Evolutionary conservation across 1,140 invertebrate species (phyloP), one percentile per base, ranked within the genome.

Genomic region (Cydia pomonella): DNA sequence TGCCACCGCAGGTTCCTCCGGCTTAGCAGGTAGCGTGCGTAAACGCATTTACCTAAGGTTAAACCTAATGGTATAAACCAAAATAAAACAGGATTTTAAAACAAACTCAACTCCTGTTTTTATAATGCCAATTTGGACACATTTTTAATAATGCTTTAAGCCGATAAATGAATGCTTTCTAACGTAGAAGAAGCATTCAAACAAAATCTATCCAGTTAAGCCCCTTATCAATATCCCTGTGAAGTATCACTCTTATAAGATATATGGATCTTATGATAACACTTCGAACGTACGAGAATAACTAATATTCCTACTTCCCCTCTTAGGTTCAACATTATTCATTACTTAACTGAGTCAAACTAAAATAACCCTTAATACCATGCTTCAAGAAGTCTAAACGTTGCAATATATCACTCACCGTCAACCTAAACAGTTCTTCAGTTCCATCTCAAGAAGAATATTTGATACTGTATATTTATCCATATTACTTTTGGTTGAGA

Each of bases 181-280:
- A 44, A 44, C 41, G 41, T 44, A 44, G 13, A 44, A 44, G 7
- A 44, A 44, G 41, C 41, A 44, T 12, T 44, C 41, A 44, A 41
- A 41, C 38, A 41, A 41, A 41, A 44, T 18, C 47, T 18, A 50
- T 50, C 47, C 41, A 4, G 41, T 44, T 12, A 4, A 44, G 41
- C 41, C 47, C 16, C 16, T 50, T 50, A 50, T 50, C 47, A 50
- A 50, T 18, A 50, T 18, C n/a, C n/a, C 18, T 18, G 44, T 16
- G 12, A 47, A 16, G 13, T 47, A 47, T 47, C 16, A 47, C 47
- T 50, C n/a, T 4, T 47, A 2, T 50, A 50, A 50, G 47, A 50
- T 50, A 50, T 50, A 50, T 50, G 47, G 13, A 44, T 50, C 47
- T 50, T 50, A 50, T 50, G 47, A 50, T 50, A 50, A 50, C 47